Evolutionary conservation across 2,797 vertebrate species (phyloP), one percentile per base, ranked within the genome.

Genomic region (Brotula barbata): DNA sequence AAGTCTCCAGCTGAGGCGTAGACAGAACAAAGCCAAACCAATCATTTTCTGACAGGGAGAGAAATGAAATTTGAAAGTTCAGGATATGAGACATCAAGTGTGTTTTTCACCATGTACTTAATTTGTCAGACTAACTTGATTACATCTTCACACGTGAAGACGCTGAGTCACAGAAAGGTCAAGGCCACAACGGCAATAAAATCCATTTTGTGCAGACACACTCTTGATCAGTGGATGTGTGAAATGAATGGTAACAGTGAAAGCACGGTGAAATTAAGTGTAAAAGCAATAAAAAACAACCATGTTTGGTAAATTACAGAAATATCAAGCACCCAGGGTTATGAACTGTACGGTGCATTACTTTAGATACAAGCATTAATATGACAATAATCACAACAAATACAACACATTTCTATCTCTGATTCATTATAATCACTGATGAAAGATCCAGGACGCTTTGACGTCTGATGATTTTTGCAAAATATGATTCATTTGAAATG

Each of bases 1-100:
- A 60, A 56, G 60, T 50, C 66, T 73, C 62, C 67, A 62, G 63
- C 68, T 59, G 63, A 52, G 44, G 15, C 57, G 66, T 16, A 19
- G 31, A 53, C 16, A 45, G 57, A 76, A 64, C 66, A 75, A 61
- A 75, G 62, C 42, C 23, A 17, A 36, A 31, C 45, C 43, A 19
- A 67, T 49, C 62, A 0, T 33, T 71, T 68, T 74, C 7, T 56
- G 42, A 71, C 21, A 20, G 17, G 34, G 49, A 7, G 50, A 54
- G 23, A 60, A 49, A 10, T 13, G 25, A 49, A 17, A 12, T 64
- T 4, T 10, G 6, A 73, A 73, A 70, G 15, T 54, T 54, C 52
- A 31, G 15, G 63, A 34, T 54, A 19, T 43, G 37, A 36, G 19
- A 59, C 41, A 41, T 49, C 15, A 23, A 55, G 33, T 28, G n/a